Evolutionary conservation across 2,888 invertebrate species (phyloP).

Genomic region (Chironomus tentans): DNA sequence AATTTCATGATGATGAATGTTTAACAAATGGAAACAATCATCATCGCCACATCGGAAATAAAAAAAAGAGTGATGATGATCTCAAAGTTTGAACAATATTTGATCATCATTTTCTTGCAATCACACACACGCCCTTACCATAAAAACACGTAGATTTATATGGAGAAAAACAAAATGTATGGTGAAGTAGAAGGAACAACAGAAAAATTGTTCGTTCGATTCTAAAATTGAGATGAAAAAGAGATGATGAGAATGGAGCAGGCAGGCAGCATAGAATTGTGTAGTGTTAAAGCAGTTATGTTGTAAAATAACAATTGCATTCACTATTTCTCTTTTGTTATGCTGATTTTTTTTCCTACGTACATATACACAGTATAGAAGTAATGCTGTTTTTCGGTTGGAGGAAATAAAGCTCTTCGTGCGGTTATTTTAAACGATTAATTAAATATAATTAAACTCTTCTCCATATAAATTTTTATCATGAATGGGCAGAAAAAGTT

Average conservation of each 20-base stretch:
- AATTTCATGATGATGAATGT: background rate
- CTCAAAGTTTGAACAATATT: constrained; percentile 1
- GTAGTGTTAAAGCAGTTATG: background rate
- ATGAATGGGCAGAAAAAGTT: background rate
- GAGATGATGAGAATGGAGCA: background rate
- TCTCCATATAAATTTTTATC: background rate
- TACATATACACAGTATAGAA: background rate
- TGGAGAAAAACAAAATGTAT: background rate
- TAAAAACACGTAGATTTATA: background rate
- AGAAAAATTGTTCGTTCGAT: no score
- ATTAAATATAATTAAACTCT: constrained; percentile 18
- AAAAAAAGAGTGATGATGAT: background rate
- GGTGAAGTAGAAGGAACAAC: no score
- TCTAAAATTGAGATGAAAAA: background rate
- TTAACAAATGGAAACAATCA: background rate
- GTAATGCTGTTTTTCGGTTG: background rate
- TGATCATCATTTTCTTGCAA: background rate
- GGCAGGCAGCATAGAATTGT: background rate
- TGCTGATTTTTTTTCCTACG: constrained; percentile 19
- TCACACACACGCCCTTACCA: background rate
- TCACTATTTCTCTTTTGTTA: constrained; percentile 9
- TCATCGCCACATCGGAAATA: constrained; percentile 9
- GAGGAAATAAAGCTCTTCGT: background rate
- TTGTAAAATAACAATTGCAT: constrained; percentile 16
- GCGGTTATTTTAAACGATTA: constrained; percentile 26